Base-by-base conservation (phyloP, 2,888 invertebrate genomes). In the Acrobeloides nanus region DNA sequence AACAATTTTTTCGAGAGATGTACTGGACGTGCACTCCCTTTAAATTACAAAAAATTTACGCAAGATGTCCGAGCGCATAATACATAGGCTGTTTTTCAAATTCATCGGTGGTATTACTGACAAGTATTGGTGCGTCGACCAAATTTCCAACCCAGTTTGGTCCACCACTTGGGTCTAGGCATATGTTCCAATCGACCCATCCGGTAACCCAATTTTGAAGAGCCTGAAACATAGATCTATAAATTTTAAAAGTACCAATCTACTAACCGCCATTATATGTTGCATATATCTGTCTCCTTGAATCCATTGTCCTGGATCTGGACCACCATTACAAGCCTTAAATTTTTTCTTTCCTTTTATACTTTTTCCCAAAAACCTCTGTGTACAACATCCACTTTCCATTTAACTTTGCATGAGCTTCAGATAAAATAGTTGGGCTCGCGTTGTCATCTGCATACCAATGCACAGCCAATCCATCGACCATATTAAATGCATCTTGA, bases 151-250 rank as follows among this genome's bases (percentile, higher is more conserved):
- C n/a, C n/a, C n/a, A n/a, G n/a, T n/a, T n/a, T n/a, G n/a, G n/a
- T n/a, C n/a, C n/a, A n/a, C n/a, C n/a, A n/a, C n/a, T n/a, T n/a
- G n/a, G n/a, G n/a, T 86, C 79, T 18, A 90, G 74, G 15, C 82
- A 84, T 43, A 89, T 76, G 74, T 90, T 92, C 89, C 89, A 90
- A 74, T 90, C 89, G 0, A 86, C 80, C 88, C 89, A 90, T 1
- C 86, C 88, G 18, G 81, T 80, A 0, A 84, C 82, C 46, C 45
- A 43, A 39, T 29, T 34, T 8, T 37, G 51, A 57, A 12, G 51
- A 48, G 48, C 48, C 40, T 59, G 51, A 42, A n/a, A n/a, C n/a
- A n/a, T n/a, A n/a, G n/a, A n/a, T n/a, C n/a, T n/a, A n/a, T n/a
- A n/a, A n/a, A n/a, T n/a, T n/a, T n/a, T n/a, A n/a, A n/a, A n/a